Evolutionary conservation across 1,140 invertebrate species (phyloP).

Genomic region (Scaptodrosophila lebanonensis): DNA sequence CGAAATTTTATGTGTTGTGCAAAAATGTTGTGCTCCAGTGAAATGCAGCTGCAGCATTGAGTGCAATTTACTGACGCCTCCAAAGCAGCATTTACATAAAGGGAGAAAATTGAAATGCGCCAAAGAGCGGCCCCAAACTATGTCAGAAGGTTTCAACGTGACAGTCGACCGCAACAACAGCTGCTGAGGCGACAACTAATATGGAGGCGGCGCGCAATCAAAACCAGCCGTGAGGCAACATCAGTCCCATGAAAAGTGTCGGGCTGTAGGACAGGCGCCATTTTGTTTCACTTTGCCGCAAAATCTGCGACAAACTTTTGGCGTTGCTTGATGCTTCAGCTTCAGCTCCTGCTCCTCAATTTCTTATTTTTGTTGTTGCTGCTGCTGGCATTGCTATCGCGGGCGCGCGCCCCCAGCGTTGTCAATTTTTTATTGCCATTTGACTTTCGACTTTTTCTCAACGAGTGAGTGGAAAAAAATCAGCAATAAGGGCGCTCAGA

Average conservation of each 20-base stretch:
- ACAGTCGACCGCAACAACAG: no score
- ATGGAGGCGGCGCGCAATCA: no score
- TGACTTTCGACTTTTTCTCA: constrained; percentile 11
- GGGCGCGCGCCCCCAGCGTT: no score
- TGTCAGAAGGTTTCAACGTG: no score
- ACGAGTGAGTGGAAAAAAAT: constrained; percentile 15
- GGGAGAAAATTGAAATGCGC: constrained; percentile 24
- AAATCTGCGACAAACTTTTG: neutral
- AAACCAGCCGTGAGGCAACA: no score
- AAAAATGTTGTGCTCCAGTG: no score
- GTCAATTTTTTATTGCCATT: constrained; percentile 69
- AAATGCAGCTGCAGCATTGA: no score
- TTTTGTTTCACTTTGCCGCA: constrained; percentile 4
- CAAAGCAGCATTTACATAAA: constrained; percentile 24
- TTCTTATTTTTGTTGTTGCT: constrained; percentile 4
- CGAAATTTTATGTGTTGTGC: no score
- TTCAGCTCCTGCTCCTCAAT: neutral
- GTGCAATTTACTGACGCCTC: no score
- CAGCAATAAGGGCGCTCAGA: neutral
- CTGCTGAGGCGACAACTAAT: no score
- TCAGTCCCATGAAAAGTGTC: constrained; percentile 14
- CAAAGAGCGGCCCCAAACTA: constrained; percentile 4
- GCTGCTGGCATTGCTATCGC: constrained; percentile 37
- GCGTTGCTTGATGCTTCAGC: neutral
- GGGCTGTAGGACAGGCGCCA: neutral